These are phyloP conservation scores for Otis tarda DNA, from an alignment of 2,113 vertebrate species.

Conservation along the genomic window DNA sequence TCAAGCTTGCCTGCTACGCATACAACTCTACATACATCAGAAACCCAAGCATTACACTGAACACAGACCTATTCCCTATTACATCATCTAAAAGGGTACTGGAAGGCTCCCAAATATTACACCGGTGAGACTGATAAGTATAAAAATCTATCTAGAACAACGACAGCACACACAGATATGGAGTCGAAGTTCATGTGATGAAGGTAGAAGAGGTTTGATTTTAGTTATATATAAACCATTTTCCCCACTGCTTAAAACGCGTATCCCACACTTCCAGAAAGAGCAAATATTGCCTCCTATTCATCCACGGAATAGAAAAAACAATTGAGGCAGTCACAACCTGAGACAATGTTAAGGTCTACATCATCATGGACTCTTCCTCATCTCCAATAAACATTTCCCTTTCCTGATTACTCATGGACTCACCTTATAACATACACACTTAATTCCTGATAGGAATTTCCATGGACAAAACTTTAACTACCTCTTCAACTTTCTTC, in stretches of 20 bases:
- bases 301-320: not conserved
- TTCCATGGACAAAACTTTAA: not conserved
- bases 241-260: not conserved
- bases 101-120: not conserved
- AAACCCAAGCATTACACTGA: not conserved
- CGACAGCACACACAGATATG: rapidly evolving
- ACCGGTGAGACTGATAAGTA: not conserved
- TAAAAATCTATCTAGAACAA: not conserved
- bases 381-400: not conserved
- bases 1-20: not conserved
- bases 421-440: not conserved
- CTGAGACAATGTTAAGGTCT: not conserved
- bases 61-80: not conserved
- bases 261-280: not conserved
- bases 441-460: not conserved
- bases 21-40: not conserved
- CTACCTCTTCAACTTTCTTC: not conserved
- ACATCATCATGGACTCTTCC: not conserved
- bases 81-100: not conserved
- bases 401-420: not conserved
- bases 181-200: not conserved
- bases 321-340: not conserved
- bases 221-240: not conserved
- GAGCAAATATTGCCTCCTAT: not conserved
- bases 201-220: not conserved